Conservation (phyloP, 2,797 vertebrate species). For the Lepilemur ruficaudatus region DNA sequence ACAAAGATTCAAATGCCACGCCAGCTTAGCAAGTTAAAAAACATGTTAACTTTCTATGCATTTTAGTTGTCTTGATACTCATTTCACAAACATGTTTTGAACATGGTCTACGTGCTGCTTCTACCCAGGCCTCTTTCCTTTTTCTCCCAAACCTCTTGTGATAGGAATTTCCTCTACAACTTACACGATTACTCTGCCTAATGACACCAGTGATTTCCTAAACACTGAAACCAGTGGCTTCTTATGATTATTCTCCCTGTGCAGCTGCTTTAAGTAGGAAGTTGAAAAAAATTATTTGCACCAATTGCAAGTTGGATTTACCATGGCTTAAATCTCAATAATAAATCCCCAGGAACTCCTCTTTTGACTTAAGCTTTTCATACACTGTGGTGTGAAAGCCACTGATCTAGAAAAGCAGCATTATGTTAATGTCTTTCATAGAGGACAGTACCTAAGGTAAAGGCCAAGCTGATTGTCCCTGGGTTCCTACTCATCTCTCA, state of each 20-base stretch:
- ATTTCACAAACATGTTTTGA: neutral
- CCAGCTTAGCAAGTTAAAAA: neutral
- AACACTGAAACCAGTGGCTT: neutral
- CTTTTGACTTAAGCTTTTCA: slow-evolving; percentile 49
- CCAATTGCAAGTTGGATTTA: slow-evolving; percentile 66
- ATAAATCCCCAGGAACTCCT: slow-evolving; percentile 47
- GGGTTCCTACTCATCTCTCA: slow-evolving; percentile 51
- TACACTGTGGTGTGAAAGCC: slow-evolving; percentile 26
- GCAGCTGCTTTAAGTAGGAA: slow-evolving; percentile 43
- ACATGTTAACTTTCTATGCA: neutral
- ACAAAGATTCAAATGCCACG: neutral
- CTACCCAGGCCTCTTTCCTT: neutral
- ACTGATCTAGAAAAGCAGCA: slow-evolving; percentile 61
- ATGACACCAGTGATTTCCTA: slow-evolving; percentile 32
- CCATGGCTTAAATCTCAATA: slow-evolving; percentile 59
- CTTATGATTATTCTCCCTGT: slow-evolving; percentile 54
- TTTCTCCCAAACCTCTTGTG: neutral
- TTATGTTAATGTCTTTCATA: slow-evolving; percentile 59
- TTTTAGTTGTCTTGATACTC: neutral
- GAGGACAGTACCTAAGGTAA: slow-evolving; percentile 54
- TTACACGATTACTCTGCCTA: neutral
- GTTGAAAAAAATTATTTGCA: slow-evolving; percentile 24
- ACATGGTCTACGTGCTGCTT: neutral
- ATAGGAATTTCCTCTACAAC: neutral
- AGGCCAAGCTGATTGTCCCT: slow-evolving; percentile 58